Conservation (phyloP, 2,797 vertebrate species). For the Dendrocincla fuliginosa region DNA sequence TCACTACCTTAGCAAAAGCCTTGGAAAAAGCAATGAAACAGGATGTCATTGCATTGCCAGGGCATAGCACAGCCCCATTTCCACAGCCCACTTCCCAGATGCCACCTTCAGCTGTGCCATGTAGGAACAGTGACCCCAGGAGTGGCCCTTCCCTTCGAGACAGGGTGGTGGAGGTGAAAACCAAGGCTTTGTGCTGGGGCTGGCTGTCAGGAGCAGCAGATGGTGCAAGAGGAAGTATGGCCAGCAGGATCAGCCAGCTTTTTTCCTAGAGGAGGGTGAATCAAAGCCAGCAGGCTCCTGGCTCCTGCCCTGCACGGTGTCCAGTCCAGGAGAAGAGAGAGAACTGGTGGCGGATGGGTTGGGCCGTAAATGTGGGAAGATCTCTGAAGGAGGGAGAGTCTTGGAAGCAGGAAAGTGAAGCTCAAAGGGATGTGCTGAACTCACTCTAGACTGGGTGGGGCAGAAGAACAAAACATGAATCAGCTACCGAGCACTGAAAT, state of each 20-base stretch:
- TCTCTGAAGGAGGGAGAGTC: neutral
- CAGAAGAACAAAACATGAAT: slow-evolving; percentile 43
- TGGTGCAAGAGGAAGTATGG: neutral
- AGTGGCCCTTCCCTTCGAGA: neutral
- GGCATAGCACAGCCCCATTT: neutral
- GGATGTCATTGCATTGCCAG: neutral
- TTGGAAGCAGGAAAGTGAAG: neutral
- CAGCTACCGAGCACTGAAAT: neutral
- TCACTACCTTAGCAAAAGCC: neutral
- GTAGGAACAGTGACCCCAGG: neutral
- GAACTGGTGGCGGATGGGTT: neutral
- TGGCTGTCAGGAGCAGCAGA: neutral
- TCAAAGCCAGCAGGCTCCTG: slow-evolving; percentile 34
- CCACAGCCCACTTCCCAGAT: neutral
- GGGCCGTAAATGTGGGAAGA: neutral
- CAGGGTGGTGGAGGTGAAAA: neutral
- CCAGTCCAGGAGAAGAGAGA: slow-evolving; percentile 18
- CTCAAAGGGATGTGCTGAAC: neutral
- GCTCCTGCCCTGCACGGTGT: neutral
- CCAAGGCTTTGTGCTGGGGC: neutral
- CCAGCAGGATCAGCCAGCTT: neutral
- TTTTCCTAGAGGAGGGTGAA: slow-evolving; percentile 46
- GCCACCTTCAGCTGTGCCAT: neutral
- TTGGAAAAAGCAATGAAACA: neutral
- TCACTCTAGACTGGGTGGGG: slow-evolving; percentile 22